phyloP scores from a whole-genome alignment of 2,888 invertebrate species.

The Scrobipalpa atriplicella region DNA sequence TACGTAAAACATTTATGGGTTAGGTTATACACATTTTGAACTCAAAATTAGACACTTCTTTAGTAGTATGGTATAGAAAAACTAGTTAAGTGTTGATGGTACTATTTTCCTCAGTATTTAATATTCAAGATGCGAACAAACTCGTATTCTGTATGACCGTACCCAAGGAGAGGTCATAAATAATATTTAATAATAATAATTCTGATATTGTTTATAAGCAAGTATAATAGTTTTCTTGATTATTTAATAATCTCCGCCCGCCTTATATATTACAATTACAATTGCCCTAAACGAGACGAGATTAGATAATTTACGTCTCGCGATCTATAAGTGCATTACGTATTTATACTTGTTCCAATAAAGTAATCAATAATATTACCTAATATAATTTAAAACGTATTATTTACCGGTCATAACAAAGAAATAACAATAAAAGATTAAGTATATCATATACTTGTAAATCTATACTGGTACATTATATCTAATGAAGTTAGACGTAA shows the following conservation, averaged over 20 bases:
- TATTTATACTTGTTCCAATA: neutral
- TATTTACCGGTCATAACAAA: neutral
- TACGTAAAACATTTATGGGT: neutral
- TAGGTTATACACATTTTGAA: no score
- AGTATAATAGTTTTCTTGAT: neutral
- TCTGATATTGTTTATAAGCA: neutral
- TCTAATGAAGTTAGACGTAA: no score
- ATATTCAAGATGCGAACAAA: slow-evolving; percentile 47
- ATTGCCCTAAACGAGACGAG: neutral
- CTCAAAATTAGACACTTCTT: no score
- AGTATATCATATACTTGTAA: neutral
- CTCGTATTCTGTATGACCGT: slow-evolving; percentile 31
- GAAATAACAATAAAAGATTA: neutral
- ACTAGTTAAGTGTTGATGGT: slow-evolving; percentile 4
- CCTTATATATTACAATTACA: neutral
- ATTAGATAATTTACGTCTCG: neutral
- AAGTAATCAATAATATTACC: neutral
- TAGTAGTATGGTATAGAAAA: neutral
- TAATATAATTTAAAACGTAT: neutral
- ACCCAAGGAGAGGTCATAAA: slow-evolving; percentile 32
- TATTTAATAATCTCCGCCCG: neutral
- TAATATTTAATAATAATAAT: slow-evolving; percentile 6
- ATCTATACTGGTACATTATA: no score
- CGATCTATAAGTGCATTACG: neutral
- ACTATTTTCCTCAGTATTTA: slow-evolving; percentile 61